These are phyloP conservation scores for Synergus itoensis DNA, from an alignment of 2,888 invertebrate genomes.

Conservation along the genomic window DNA sequence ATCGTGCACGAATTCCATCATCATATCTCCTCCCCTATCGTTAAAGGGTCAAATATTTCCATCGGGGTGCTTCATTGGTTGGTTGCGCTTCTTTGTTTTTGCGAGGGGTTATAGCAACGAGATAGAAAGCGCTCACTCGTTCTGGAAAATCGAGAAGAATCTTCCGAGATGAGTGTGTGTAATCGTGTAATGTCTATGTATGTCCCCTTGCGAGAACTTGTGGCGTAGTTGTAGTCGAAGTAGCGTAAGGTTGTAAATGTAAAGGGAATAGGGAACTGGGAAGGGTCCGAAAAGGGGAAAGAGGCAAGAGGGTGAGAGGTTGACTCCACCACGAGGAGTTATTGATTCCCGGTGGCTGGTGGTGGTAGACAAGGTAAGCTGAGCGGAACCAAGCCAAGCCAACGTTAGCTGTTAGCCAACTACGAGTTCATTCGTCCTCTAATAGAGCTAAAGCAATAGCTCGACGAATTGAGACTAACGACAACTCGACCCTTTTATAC, in stretches of 20 bases:
- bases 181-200: not conserved
- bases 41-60: constrained; percentile 40
- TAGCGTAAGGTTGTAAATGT: constrained; percentile 32
- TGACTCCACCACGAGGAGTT: constrained; percentile 73
- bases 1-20: constrained; percentile 27
- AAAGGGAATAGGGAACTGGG: constrained; percentile 46
- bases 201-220: constrained; percentile 23
- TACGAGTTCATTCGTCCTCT: constrained; percentile 19
- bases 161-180: not conserved
- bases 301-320: constrained; percentile 66
- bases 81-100: constrained; percentile 30
- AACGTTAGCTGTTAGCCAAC: constrained; percentile 34
- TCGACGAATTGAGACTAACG: constrained; percentile 19
- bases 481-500: constrained; percentile 22
- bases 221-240: constrained; percentile 7
- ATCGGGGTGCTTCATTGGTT: constrained; percentile 14
- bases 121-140: constrained; percentile 31
- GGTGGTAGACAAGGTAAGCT: constrained; percentile 50
- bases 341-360: constrained; percentile 72
- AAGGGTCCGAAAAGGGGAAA: constrained; percentile 65
- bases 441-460: constrained; percentile 26
- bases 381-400: constrained; percentile 47
- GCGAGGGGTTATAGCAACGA: constrained; percentile 14
- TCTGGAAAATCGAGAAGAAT: constrained; percentile 34
- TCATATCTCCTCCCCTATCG: constrained; percentile 36